Evolutionary conservation across 2,113 vertebrate species (phyloP), one percentile per base, ranked within the genome.

Genomic region (Chloroceryle aenea): DNA sequence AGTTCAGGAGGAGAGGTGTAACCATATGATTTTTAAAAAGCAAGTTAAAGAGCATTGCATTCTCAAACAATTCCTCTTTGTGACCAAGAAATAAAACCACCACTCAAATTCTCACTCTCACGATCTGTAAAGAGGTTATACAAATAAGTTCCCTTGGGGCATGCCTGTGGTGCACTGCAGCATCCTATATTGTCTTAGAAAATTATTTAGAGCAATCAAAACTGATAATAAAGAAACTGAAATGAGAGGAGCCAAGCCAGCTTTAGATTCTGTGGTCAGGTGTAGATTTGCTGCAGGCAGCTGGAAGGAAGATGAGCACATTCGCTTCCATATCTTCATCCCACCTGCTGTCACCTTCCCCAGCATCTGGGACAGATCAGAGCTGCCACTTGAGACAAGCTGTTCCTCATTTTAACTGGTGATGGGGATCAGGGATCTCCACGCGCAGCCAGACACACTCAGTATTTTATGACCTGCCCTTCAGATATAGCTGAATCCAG

Each of bases 41-140:
- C 25, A 62, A 52, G 16, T 32, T 32, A 47, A 90, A 90, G 45
- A 85, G 40, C 10, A 21, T 27, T 27, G 63, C 69, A 66, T 89
- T 88, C 76, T 77, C 66, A 89, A 90, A 75, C 55, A 84, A 16
- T 82, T 95, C 3, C 3, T 69, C 32, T 93, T 69, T 67, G 25
- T 27, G 43, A 73, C 79, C 84, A 75, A 59, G 80, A 86, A 92
- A 71, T 64, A 72, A 89, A 94, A 67, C 73, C 30, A 45, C 76
- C 50, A 67, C 79, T 94, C 88, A 85, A 64, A 95, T 84, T 89
- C 63, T 94, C 76, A 71, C 83, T 94, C 83, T 94, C 32, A 14
- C 80, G 38, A 92, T 89, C 74, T 89, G 90, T 86, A 56, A 93
- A 84, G 86, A 48, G 47, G 10, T 73, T 89, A n/a, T 78, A 92